Percentiles rank a stretch among this genome's conserved stretches.
These are phyloP conservation scores for Epinotia nisella DNA, from an alignment of 2,888 invertebrate species.

Conservation along the genomic window DNA sequence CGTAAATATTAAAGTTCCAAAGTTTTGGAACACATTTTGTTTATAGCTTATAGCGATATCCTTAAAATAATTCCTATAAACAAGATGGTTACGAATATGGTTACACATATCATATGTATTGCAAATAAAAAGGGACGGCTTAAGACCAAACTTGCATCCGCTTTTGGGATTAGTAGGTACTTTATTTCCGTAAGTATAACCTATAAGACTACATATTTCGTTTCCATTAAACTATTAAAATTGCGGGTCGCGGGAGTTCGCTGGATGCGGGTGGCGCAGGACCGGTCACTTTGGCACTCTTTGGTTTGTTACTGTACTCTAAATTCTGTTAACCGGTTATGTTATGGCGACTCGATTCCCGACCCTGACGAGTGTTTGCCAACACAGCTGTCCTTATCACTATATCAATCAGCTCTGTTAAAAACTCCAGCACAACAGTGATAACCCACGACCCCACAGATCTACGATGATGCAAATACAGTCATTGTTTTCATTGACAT, in stretches of 20 bases:
- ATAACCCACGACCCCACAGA: conserved; percentile 13
- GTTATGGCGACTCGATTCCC: not conserved
- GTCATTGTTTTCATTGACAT: conserved; percentile 26
- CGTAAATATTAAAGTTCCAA: not conserved
- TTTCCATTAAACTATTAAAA: no score
- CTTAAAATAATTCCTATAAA: not conserved
- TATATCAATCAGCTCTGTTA: conserved; percentile 12
- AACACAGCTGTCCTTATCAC: conserved; percentile 34
- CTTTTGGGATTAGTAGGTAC: no score
- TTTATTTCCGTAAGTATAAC: no score
- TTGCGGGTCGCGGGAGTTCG: no score
- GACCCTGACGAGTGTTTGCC: conserved; percentile 39
- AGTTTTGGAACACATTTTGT: no score
- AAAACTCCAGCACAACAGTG: conserved; percentile 12
- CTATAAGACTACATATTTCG: no score
- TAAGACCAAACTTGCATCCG: no score
- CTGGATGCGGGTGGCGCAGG: no score
- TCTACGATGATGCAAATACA: conserved; percentile 30
- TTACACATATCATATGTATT: no score
- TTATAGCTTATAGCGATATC: not conserved
- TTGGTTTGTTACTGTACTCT: not conserved
- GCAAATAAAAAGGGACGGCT: not conserved
- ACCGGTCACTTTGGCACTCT: no score
- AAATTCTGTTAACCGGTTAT: conserved; percentile 3
- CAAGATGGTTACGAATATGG: no score